A percentile compares a stretch with the other conserved stretches of the same genome.
Evolutionary conservation across 2,797 vertebrate species (phyloP).

Genomic region (Melanotaenia parkinsoni): DNA sequence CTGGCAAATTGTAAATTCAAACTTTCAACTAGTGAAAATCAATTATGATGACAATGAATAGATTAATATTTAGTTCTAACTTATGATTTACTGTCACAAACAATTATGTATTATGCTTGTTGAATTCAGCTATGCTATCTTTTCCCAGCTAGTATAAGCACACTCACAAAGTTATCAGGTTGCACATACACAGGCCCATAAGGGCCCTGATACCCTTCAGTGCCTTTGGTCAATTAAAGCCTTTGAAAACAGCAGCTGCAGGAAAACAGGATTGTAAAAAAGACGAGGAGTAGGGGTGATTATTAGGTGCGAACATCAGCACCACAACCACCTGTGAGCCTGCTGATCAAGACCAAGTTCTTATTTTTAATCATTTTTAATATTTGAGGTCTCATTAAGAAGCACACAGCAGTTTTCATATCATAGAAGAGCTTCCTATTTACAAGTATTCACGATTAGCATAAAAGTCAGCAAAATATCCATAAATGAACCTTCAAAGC

Average conservation of each 20-base stretch:
- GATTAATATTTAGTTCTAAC: no score
- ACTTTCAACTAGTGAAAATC: no score
- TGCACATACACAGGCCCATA: slow-evolving; percentile 61
- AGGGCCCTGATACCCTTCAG: slow-evolving; percentile 64
- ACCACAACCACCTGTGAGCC: slow-evolving; percentile 35
- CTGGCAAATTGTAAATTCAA: no score
- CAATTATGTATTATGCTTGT: slow-evolving; percentile 37
- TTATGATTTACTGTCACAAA: not conserved
- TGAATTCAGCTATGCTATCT: slow-evolving; percentile 39
- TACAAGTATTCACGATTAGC: not conserved
- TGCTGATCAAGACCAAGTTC: slow-evolving; percentile 21
- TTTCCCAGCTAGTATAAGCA: slow-evolving; percentile 9
- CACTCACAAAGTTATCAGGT: slow-evolving; percentile 46
- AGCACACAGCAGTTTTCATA: not conserved
- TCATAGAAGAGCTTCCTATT: slow-evolving; percentile 7
- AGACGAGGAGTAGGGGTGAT: slow-evolving; percentile 5
- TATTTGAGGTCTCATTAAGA: slow-evolving; percentile 18
- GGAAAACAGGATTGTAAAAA: slow-evolving; percentile 27
- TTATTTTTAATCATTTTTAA: not conserved
- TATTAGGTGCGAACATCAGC: slow-evolving; percentile 51
- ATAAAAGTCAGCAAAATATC: not conserved
- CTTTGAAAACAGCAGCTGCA: slow-evolving; percentile 65
- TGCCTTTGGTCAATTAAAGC: slow-evolving; percentile 74
- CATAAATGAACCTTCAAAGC: not conserved
- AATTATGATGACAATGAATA: no score